These are phyloP conservation scores for Coendou prehensilis DNA, from an alignment of 2,797 vertebrate species.

Conservation along the genomic window DNA sequence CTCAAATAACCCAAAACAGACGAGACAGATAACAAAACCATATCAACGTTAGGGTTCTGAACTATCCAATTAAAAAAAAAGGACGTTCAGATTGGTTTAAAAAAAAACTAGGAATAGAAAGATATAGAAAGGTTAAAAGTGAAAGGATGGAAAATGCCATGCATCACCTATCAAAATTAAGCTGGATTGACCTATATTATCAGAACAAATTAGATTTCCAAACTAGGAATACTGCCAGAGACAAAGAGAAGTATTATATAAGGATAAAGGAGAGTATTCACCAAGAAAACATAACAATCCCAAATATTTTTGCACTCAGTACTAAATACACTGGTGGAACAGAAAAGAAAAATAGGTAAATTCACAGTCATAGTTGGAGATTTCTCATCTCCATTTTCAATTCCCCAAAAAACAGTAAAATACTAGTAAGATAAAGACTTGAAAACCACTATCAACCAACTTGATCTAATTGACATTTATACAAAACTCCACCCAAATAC, in stretches of 20 bases:
- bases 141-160: neutral
- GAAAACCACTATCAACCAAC: neutral
- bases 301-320: neutral
- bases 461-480: neutral
- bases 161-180: neutral
- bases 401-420: neutral
- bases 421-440: neutral
- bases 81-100: neutral
- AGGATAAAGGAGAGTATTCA: neutral
- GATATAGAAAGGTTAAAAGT: neutral
- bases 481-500: neutral
- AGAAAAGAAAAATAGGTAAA: neutral
- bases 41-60: neutral
- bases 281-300: neutral
- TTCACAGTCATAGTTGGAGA: neutral
- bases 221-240: neutral
- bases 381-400: neutral
- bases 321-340: neutral
- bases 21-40: neutral
- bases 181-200: neutral
- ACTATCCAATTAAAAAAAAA: neutral
- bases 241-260: neutral
- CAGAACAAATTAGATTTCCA: neutral
- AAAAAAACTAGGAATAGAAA: neutral
- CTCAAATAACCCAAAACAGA: neutral